These are phyloP conservation scores for Calliphora vicina DNA, from an alignment of 1,140 invertebrate genomes.

Conservation along the genomic window DNA sequence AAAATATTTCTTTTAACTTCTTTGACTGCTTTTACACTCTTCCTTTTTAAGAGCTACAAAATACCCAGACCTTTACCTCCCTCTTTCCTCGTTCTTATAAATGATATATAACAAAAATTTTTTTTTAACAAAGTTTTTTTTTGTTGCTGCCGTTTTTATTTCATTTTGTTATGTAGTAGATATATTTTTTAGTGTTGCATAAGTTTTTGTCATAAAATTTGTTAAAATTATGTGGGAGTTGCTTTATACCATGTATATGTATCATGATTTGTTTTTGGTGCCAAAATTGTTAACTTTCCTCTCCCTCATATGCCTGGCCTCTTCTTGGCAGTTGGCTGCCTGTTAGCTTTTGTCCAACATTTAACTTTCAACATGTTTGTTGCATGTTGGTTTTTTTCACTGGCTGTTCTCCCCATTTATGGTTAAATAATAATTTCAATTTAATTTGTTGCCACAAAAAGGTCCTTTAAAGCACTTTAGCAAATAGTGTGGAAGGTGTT, in stretches of 20 bases:
- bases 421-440: not conserved
- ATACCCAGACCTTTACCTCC: not conserved
- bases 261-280: not conserved
- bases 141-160: not conserved
- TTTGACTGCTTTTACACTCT: not conserved
- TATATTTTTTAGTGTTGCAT: not conserved
- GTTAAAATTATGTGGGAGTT: conserved; percentile 13
- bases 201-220: conserved; percentile 7
- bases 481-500: too few relatives aligned
- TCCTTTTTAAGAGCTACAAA: not conserved
- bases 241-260: not conserved
- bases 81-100: not conserved
- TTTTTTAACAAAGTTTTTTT: not conserved
- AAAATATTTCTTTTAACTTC: not conserved
- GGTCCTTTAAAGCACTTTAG: too few relatives aligned
- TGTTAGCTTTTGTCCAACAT: not conserved
- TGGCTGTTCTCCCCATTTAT: not conserved
- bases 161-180: not conserved
- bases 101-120: not conserved
- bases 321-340: not conserved
- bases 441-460: not conserved
- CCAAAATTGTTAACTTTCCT: not conserved
- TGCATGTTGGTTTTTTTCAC: not conserved
- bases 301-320: too few relatives aligned
- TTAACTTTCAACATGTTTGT: not conserved